Evolutionary conservation across 2,888 invertebrate genomes (phyloP).

Genomic region (Ctenicera cuprea): DNA sequence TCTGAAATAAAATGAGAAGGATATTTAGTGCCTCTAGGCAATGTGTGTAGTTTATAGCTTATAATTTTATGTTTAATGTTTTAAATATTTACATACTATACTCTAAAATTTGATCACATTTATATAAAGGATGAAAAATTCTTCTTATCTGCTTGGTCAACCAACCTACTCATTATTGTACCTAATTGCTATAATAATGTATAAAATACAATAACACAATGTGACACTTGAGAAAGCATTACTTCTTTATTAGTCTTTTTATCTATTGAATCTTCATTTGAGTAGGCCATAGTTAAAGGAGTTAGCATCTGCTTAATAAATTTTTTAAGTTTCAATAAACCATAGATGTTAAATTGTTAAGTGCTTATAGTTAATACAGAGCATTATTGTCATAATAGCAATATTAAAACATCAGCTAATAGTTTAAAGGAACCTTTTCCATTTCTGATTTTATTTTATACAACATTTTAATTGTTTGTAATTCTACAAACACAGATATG

Average conservation of each 20-base stretch:
- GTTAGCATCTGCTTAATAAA: no score
- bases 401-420: neutral
- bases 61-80: neutral
- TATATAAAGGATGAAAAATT: neutral
- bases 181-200: no score
- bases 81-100: constrained; percentile 3
- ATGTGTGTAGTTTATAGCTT: neutral
- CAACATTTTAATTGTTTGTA: neutral
- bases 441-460: neutral
- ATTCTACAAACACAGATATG: neutral
- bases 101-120: neutral
- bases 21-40: neutral
- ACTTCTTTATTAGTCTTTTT: no score
- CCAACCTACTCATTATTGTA: no score
- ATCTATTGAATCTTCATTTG: no score
- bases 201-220: neutral
- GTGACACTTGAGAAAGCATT: neutral
- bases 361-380: no score
- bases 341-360: no score
- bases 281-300: no score
- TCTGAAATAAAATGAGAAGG: neutral
- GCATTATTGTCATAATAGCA: neutral
- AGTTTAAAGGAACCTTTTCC: neutral
- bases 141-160: no score
- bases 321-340: no score